phyloP scores from a whole-genome alignment of 2,797 vertebrate species.

The Dendrocincla fuliginosa region DNA sequence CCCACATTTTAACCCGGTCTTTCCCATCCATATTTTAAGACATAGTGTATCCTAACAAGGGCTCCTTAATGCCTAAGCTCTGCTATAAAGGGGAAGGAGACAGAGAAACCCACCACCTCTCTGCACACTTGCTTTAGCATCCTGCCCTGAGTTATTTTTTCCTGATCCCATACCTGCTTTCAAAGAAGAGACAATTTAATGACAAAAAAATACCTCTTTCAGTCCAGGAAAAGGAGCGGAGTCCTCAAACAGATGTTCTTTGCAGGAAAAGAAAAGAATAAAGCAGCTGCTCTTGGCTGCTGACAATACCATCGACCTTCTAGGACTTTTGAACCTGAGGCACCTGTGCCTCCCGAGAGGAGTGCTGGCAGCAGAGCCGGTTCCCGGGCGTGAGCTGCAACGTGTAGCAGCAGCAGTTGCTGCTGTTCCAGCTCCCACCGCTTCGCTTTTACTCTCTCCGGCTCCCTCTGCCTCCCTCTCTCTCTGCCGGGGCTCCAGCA shows the following conservation, averaged over 20 bases:
- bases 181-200: not conserved
- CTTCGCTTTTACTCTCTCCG: conserved; percentile 32
- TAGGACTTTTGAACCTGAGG: not conserved
- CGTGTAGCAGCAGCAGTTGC: not conserved
- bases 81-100: not conserved
- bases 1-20: conserved; percentile 29
- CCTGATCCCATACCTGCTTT: not conserved
- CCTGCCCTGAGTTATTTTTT: not conserved
- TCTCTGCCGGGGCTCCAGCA: conserved; percentile 48
- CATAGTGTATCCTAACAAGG: not conserved
- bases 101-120: not conserved
- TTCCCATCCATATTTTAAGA: not conserved
- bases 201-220: conserved; percentile 58
- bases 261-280: not conserved
- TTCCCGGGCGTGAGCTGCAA: not conserved
- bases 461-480: conserved; percentile 36
- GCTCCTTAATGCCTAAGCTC: not conserved
- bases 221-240: not conserved
- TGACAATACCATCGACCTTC: not conserved
- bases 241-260: conserved; percentile 5
- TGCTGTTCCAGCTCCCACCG: conserved; percentile 62
- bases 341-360: not conserved
- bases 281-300: not conserved
- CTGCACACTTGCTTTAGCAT: not conserved
- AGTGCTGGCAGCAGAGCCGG: not conserved